phyloP scores from a whole-genome alignment of 1,140 invertebrate genomes.

The Zaprionus camerounensis region DNA sequence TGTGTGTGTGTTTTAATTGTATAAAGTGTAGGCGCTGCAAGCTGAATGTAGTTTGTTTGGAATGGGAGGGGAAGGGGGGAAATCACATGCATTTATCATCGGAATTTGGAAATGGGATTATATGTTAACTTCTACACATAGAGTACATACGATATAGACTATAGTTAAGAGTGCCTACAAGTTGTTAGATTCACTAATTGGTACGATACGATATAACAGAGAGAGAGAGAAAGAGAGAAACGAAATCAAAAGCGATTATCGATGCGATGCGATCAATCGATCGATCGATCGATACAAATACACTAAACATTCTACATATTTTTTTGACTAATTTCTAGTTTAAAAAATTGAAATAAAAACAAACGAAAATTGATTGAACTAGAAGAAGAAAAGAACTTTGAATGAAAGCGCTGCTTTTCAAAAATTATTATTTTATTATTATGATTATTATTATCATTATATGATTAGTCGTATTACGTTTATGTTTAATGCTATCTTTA shows the following conservation, averaged over 20 bases:
- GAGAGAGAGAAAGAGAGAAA: constrained; percentile 12
- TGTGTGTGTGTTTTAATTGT: constrained; percentile 23
- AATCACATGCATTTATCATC: constrained; percentile 30
- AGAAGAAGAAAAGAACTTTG: constrained; percentile 39
- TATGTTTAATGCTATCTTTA: constrained; percentile 75
- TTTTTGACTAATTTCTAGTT: constrained; percentile 35
- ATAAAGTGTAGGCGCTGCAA: constrained; percentile 21
- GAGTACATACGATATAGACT: constrained; percentile 9
- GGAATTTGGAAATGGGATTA: constrained; percentile 6
- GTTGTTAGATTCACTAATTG: background rate
- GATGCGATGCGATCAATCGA: constrained; percentile 11
- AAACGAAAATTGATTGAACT: background rate
- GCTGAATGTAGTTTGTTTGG: background rate
- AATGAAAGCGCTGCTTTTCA: constrained; percentile 44
- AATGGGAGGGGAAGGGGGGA: background rate
- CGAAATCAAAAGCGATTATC: constrained; percentile 20
- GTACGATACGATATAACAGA: constrained; percentile 1
- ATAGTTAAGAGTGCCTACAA: constrained; percentile 39
- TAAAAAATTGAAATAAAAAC: constrained; percentile 28
- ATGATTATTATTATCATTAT: constrained; percentile 57
- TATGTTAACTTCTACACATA: constrained; percentile 1
- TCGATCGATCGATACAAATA: constrained; percentile 33
- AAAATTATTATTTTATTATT: constrained; percentile 33
- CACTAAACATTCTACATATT: constrained; percentile 49
- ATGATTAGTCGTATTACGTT: constrained; percentile 69